Percentiles rank a stretch among this genome's conserved stretches.
Conservation (phyloP, 2,797 vertebrate genomes). For the Cossypha niveicapilla region DNA sequence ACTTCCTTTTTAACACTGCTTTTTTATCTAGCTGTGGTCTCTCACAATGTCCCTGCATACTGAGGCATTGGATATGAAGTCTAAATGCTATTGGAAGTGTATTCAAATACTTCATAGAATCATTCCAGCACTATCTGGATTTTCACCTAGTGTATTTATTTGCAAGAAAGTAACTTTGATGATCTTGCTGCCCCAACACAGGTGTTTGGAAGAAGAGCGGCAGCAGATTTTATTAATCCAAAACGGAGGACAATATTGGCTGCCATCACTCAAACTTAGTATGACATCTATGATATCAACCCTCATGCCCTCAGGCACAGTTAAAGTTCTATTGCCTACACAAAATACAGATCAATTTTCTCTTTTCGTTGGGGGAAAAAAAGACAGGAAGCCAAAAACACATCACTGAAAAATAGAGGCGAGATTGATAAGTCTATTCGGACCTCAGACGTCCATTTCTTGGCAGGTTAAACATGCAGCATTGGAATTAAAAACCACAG, state of each 20-base stretch:
- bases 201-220: neutral
- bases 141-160: neutral
- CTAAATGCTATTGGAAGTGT: neutral
- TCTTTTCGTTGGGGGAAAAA: neutral
- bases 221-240: neutral
- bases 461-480: neutral
- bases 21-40: neutral
- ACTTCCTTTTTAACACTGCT: neutral
- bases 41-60: neutral
- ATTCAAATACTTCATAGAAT: neutral
- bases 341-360: neutral
- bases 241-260: neutral
- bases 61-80: neutral
- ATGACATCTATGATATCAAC: accelerated
- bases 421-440: neutral
- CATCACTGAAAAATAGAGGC: neutral
- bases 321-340: neutral
- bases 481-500: neutral
- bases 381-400: neutral
- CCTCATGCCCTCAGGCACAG: neutral
- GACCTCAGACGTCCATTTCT: neutral
- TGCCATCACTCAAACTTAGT: neutral
- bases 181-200: neutral
- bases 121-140: neutral
- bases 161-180: neutral